These are phyloP conservation scores for Nymphalis c-album DNA, from an alignment of 2,888 invertebrate genomes.

Conservation along the genomic window DNA sequence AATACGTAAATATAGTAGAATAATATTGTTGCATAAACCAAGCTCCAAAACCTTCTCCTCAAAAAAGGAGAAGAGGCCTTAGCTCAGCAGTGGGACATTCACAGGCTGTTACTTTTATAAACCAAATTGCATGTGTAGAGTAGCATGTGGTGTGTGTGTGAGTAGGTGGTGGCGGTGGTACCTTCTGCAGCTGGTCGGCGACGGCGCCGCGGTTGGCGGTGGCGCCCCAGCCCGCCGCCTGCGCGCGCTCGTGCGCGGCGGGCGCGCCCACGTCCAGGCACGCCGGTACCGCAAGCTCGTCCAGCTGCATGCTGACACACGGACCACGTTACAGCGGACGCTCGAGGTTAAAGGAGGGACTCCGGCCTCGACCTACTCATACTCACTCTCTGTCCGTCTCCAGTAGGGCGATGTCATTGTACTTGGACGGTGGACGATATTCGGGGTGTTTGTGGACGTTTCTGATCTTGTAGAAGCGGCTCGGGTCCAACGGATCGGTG, in stretches of 20 bases:
- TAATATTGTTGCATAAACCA: too few relatives aligned
- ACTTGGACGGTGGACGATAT: constrained; percentile 48
- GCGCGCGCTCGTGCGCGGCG: constrained; percentile 40
- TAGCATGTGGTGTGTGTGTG: too few relatives aligned
- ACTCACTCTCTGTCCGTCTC: constrained; percentile 51
- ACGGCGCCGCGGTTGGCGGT: constrained; percentile 41
- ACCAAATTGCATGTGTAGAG: too few relatives aligned
- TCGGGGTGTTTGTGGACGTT: constrained; percentile 46
- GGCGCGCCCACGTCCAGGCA: constrained; percentile 50
- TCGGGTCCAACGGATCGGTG: constrained; percentile 37
- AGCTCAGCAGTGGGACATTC: too few relatives aligned
- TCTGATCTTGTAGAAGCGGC: constrained; percentile 44
- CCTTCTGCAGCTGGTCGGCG: constrained; percentile 56
- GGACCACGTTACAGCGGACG: too few relatives aligned
- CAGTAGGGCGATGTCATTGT: constrained; percentile 56
- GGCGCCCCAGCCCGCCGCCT: constrained; percentile 59
- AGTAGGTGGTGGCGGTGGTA: constrained; percentile 25
- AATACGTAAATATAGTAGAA: too few relatives aligned
- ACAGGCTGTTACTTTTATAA: too few relatives aligned
- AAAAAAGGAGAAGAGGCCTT: too few relatives aligned
- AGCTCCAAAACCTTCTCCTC: too few relatives aligned
- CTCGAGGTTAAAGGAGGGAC: not conserved
- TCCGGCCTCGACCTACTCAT: not conserved
- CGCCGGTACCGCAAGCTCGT: constrained; percentile 51
- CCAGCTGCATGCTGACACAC: constrained; percentile 47